phyloP scores from a whole-genome alignment of 1,140 invertebrate genomes.

The Episyrphus balteatus region DNA sequence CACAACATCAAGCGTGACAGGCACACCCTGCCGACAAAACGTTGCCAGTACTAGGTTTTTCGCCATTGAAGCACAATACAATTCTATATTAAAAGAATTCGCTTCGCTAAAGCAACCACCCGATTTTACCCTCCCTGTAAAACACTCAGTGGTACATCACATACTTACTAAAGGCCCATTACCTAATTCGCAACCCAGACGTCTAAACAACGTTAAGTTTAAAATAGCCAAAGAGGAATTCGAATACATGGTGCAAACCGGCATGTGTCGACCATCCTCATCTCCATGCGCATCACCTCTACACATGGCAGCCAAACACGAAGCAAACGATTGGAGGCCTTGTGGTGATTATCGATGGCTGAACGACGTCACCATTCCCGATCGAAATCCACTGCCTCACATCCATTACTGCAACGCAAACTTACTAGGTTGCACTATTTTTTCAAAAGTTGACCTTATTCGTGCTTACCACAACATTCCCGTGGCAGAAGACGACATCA shows the following conservation, averaged over 20 bases:
- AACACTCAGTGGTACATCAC: background rate
- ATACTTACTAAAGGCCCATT: constrained; percentile 23
- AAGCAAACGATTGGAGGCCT: constrained; percentile 24
- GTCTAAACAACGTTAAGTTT: constrained; percentile 26
- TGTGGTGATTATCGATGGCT: constrained; percentile 38
- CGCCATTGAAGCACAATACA: background rate
- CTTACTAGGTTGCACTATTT: too few species aligned
- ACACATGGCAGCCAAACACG: constrained; percentile 34
- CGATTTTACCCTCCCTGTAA: background rate
- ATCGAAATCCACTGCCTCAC: too few species aligned
- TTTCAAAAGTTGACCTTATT: too few species aligned
- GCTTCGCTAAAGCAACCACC: constrained; percentile 18
- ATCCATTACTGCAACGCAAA: too few species aligned
- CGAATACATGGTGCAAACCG: constrained; percentile 5
- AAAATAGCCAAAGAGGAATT: constrained; percentile 16
- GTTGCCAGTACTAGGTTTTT: background rate
- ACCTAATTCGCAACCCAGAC: constrained; percentile 15
- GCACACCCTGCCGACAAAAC: background rate
- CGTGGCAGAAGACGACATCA: constrained; percentile 19
- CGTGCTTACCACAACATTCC: constrained; percentile 41
- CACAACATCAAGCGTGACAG: constrained; percentile 5
- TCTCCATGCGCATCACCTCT: constrained; percentile 38
- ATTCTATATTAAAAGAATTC: constrained; percentile 14
- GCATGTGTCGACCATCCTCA: constrained; percentile 27
- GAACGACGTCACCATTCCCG: constrained; percentile 23